Conservation (phyloP, 2,113 vertebrate species). For the Lathamus discolor region DNA sequence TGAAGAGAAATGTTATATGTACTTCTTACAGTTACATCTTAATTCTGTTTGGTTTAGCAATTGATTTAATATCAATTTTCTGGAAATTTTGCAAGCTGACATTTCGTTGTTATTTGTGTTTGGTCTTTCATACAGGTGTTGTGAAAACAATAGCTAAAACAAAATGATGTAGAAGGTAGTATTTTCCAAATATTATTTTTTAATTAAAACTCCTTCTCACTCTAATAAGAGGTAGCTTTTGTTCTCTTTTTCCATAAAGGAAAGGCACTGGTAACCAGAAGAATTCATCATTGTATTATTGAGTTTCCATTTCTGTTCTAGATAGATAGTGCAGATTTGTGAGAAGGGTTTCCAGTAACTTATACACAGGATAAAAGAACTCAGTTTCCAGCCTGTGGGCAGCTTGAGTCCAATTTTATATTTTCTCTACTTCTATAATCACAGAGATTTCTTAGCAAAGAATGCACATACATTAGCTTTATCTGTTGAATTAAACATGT, state of each 20-base stretch:
- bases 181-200: background rate
- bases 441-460: background rate
- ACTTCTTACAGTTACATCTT: background rate
- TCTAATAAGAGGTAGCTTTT: background rate
- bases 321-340: background rate
- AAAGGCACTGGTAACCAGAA: background rate
- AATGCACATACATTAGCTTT: background rate
- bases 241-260: background rate
- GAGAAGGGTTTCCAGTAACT: background rate
- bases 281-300: background rate
- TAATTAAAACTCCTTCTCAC: background rate
- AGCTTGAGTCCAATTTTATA: background rate
- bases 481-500: background rate
- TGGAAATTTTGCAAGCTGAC: background rate
- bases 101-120: background rate
- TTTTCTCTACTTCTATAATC: background rate
- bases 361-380: background rate
- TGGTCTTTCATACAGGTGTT: background rate
- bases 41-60: background rate
- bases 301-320: background rate
- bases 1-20: background rate
- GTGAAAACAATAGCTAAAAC: background rate
- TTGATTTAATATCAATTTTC: background rate
- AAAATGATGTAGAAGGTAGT: background rate
- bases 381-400: background rate